Evolutionary conservation across 1,140 invertebrate species (phyloP).

Genomic region (Sarcophaga bullata): DNA sequence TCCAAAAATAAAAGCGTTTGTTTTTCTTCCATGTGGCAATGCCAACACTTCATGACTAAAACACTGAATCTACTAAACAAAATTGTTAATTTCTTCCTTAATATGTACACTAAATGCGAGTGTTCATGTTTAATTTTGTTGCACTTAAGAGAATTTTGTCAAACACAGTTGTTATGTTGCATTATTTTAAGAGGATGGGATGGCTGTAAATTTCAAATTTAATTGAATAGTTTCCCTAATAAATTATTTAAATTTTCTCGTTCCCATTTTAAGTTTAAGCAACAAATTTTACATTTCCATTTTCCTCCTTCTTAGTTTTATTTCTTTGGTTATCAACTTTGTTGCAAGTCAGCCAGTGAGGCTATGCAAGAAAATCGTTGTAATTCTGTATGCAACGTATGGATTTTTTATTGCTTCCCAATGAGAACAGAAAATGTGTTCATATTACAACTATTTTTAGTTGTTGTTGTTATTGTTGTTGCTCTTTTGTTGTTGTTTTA

Average conservation of each 20-base stretch:
- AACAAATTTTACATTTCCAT: neutral
- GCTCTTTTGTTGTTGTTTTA: neutral
- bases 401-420: neutral
- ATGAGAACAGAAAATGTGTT: neutral
- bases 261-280: no score
- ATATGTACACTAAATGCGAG: no score
- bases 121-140: no score
- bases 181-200: no score
- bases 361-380: neutral
- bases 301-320: neutral
- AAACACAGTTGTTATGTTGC: no score
- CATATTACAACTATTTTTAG: neutral
- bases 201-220: neutral
- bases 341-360: neutral
- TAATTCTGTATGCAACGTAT: neutral
- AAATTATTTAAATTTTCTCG: slow-evolving; percentile 11
- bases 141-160: no score
- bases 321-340: neutral
- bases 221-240: neutral
- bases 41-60: no score
- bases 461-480: neutral
- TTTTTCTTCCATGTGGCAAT: no score
- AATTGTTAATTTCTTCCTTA: no score
- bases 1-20: no score
- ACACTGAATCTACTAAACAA: no score